Evolutionary conservation across 2,797 vertebrate genomes (phyloP).

Genomic region (Labeo calbasu): DNA sequence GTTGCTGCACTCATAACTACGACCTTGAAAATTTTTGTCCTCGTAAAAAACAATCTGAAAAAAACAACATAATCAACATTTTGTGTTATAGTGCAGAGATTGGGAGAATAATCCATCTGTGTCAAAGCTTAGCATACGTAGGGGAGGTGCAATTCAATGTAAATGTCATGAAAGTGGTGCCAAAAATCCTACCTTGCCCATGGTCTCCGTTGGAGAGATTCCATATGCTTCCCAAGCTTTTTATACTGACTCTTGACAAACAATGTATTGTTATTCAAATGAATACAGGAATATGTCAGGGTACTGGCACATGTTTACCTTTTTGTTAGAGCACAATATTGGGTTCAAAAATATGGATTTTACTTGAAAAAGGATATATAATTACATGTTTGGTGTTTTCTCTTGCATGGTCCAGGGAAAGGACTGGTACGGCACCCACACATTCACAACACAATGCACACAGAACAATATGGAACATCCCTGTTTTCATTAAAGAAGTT

Average conservation of each 20-base stretch:
- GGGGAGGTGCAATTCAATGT: conserved; percentile 21
- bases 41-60: conserved; percentile 83
- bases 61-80: conserved; percentile 10
- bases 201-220: conserved; percentile 82
- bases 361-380: conserved; percentile 77
- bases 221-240: conserved; percentile 82
- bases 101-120: background rate
- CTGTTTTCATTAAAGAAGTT: conserved; percentile 77
- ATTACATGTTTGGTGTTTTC: conserved; percentile 80
- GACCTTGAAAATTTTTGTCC: conserved; percentile 84
- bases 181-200: conserved; percentile 81
- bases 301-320: conserved; percentile 79
- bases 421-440: conserved; percentile 80
- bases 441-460: conserved; percentile 75
- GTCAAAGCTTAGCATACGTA: conserved; percentile 6
- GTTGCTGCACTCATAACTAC: conserved; percentile 81
- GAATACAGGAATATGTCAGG: conserved; percentile 72
- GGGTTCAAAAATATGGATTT: conserved; percentile 81
- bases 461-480: conserved; percentile 81
- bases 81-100: background rate
- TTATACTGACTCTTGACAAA: conserved; percentile 81
- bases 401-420: conserved; percentile 78
- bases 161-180: conserved; percentile 33
- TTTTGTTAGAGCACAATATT: conserved; percentile 79
- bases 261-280: conserved; percentile 85